These are phyloP conservation scores for Metridium senile DNA, from an alignment of 92 coral and sea anemone species.

Conservation along the genomic window DNA sequence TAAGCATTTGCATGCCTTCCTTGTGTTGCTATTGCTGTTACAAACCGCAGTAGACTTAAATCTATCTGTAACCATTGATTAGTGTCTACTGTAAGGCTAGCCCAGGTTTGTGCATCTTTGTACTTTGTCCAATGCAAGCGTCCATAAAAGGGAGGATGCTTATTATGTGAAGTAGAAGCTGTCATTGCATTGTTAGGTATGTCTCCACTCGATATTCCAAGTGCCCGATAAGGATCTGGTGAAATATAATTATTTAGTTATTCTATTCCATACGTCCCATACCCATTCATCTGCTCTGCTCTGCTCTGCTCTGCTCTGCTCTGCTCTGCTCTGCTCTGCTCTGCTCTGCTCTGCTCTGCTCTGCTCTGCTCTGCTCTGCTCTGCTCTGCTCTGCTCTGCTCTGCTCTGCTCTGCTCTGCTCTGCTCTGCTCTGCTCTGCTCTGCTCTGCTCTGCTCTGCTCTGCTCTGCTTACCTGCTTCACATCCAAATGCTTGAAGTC, in stretches of 20 bases:
- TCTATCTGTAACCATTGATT: conserved; percentile 37
- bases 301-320: background rate
- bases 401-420: background rate
- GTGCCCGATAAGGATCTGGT: background rate
- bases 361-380: background rate
- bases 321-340: background rate
- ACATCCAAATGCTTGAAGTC: conserved; percentile 41
- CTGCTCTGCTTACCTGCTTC: conserved; percentile 12
- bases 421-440: background rate
- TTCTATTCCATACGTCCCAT: background rate
- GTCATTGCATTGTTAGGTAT: background rate
- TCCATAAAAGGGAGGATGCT: background rate
- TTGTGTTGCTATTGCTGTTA: conserved; percentile 37
- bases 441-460: background rate
- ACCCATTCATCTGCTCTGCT: background rate
- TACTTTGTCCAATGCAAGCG: conserved; percentile 6
- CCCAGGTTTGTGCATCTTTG: background rate
- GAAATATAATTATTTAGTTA: background rate
- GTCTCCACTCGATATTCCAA: background rate
- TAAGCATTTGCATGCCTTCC: conserved; percentile 3
- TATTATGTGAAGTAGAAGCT: background rate
- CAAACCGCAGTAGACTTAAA: conserved; percentile 5
- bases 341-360: background rate
- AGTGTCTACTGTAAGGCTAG: background rate
- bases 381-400: background rate